A percentile compares a stretch with the other conserved stretches of the same genome.
These are phyloP conservation scores for Hippocampus comes DNA, from an alignment of 2,113 vertebrate genomes.

Conservation along the genomic window DNA sequence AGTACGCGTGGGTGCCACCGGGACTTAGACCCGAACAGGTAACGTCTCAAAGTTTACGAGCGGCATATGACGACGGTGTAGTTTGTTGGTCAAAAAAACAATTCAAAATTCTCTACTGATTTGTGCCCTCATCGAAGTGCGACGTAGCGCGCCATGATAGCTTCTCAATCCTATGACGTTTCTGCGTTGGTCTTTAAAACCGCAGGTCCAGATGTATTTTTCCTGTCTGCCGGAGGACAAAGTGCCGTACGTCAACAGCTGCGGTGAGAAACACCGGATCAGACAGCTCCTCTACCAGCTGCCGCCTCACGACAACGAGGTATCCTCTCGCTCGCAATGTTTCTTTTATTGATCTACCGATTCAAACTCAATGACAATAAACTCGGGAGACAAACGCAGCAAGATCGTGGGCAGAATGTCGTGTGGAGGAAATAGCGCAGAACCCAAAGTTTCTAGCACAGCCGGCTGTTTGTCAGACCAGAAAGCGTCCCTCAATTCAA, in stretches of 20 bases:
- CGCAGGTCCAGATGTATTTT: slow-evolving; percentile 91
- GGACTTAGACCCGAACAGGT: slow-evolving; percentile 92
- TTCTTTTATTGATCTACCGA: no score
- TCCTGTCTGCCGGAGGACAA: slow-evolving; percentile 91
- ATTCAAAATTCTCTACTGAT: slow-evolving; percentile 15
- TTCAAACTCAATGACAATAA: no score
- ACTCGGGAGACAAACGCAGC: no score
- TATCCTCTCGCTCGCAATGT: slow-evolving; percentile 43
- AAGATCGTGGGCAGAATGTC: no score
- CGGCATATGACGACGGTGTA: no score
- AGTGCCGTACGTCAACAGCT: slow-evolving; percentile 91
- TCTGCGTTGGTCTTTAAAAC: neutral
- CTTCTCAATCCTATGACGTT: slow-evolving; percentile 3
- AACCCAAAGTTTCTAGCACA: no score
- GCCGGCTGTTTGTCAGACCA: neutral
- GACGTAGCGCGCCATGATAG: neutral
- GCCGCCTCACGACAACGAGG: slow-evolving; percentile 95
- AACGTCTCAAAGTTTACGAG: neutral
- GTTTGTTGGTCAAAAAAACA: neutral
- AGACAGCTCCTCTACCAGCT: slow-evolving; percentile 94
- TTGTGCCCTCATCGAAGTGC: neutral
- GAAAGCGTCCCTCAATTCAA: neutral
- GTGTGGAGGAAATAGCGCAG: no score
- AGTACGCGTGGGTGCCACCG: slow-evolving; percentile 93
- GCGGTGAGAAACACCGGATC: slow-evolving; percentile 90